phyloP scores from a whole-genome alignment of 2,888 invertebrate species.

The Noctua janthina region DNA sequence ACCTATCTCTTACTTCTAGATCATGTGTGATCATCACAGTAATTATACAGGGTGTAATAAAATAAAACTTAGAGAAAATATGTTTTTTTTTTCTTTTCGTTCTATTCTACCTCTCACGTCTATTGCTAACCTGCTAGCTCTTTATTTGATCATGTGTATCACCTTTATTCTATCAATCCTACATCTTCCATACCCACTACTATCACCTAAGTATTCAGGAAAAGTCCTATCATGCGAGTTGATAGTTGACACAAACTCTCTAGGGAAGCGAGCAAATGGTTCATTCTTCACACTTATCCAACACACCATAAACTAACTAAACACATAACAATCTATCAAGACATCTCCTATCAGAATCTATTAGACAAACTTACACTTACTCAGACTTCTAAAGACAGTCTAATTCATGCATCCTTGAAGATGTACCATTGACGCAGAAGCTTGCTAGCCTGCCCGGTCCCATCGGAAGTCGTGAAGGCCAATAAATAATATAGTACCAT shows the following conservation, averaged over 20 bases:
- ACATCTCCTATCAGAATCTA: slow-evolving; percentile 33
- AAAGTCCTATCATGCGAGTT: not conserved
- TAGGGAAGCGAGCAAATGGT: slow-evolving; percentile 19
- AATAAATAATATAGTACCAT: slow-evolving; percentile 84
- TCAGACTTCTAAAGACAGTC: slow-evolving; percentile 35
- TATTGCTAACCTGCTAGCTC: no score
- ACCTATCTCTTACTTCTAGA: not conserved
- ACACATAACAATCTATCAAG: slow-evolving; percentile 12
- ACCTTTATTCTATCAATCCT: not conserved
- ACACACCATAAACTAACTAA: slow-evolving; percentile 8
- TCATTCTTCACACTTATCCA: not conserved
- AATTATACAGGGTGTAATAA: not conserved
- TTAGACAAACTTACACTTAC: slow-evolving; percentile 15
- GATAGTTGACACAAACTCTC: not conserved
- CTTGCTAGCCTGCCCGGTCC: slow-evolving; percentile 53
- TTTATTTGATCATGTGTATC: no score
- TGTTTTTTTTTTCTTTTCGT: not conserved
- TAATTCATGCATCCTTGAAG: slow-evolving; percentile 60
- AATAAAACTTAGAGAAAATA: not conserved
- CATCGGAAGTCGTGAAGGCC: slow-evolving; percentile 76
- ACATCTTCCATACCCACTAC: no score
- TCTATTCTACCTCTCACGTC: not conserved
- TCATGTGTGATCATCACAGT: not conserved
- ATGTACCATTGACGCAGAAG: slow-evolving; percentile 62
- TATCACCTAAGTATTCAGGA: not conserved